Base-by-base conservation (phyloP, 2,113 vertebrate genomes). In the Saguinus midas region DNA sequence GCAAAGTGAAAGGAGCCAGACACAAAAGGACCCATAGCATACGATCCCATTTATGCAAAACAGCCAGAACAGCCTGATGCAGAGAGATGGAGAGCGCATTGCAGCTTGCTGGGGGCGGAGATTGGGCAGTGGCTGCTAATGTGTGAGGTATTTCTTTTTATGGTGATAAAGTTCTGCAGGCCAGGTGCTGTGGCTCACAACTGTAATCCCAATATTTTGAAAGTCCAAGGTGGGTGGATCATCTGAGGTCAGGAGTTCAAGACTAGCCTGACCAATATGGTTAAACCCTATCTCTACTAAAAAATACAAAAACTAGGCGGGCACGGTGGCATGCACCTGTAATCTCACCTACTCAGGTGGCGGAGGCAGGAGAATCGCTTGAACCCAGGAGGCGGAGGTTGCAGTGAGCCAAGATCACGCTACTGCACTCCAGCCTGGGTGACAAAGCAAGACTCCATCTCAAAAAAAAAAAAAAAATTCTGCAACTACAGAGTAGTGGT, bases 11-110 rank as follows among this genome's bases (percentile, higher is more conserved):
- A 76, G 70, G 13, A 25, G n/a, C 55, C 18, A 35, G 57, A 52
- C 58, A 40, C 11, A 35, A 23, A 27, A 78, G 43, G 58, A 45
- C 48, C 20, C 2, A 23, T 11, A 6, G 25, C 12, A 5, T 3
- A 0, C 3, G 21, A 11, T 1, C 52, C 45, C 78, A 2, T 20
- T 20, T 2, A 5, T 9, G 12, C 0, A 4, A n/a, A 35, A 50
- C 1, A 29, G 12, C 45, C 90, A 25, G 73, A 43, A 20, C 0
- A 3, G 45, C 45, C 20, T 35, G 40, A 64, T 1, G 9, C 43
- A 6, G 0, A 2, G 40, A 48, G 14, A 17, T 1, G n/a, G 52
- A 37, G n/a, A 37, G 64, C 3, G 6, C 78, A 14, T 0, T 9
- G 16, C 8, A 3, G 37, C 40, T 1, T 6, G 21, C 64, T 17